Evolutionary conservation across 2,797 vertebrate species (phyloP), one percentile per base, ranked within the genome.

Genomic region (Sebastes matsubarae): DNA sequence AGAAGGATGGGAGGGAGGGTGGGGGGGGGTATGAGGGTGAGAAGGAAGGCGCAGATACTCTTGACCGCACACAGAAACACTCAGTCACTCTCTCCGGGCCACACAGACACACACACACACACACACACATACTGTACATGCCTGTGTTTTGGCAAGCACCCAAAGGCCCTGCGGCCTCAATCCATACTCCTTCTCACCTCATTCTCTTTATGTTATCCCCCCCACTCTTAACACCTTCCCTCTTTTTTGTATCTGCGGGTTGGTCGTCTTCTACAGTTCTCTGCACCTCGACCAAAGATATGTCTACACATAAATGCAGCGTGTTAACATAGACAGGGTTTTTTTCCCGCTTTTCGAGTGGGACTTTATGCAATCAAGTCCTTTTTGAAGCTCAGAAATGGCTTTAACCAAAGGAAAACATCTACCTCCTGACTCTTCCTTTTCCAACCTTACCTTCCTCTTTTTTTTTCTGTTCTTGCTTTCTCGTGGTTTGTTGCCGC

Each of bases 81-180:
- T 88, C 88, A 85, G 72, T 88, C 84, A 75, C 85, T 87, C 83
- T 91, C 84, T 89, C 68, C 9, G 18, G 84, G 84, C 83, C 89
- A 86, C 90, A 89, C 90, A 89, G 38, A 50, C 46, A 20, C 46
- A 50, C 46, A 9, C 46, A 34, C 89, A 86, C 90, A 89, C 90
- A 89, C 38, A 91, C 30, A 80, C 68, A 82, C 59, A 87, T 75
- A 84, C 79, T 46, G 87, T 52, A 75, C 81, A 75, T 77, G 78
- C 68, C 75, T 88, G 85, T 88, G 88, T 89, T 88, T 92, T 95
- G 93, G 94, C 92, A 66, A 80, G 66, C 73, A 66, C 80, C 91
- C 94, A 94, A 91, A 88, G 68, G 80, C 88, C 92, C 87, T 16
- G 55, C 83, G 82, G 94, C 88, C 63, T 84, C 66, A 1, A 87